Evolutionary conservation across 2,113 vertebrate genomes (phyloP), one percentile per base, ranked within the genome.

Genomic region (Aphyosemion australe): DNA sequence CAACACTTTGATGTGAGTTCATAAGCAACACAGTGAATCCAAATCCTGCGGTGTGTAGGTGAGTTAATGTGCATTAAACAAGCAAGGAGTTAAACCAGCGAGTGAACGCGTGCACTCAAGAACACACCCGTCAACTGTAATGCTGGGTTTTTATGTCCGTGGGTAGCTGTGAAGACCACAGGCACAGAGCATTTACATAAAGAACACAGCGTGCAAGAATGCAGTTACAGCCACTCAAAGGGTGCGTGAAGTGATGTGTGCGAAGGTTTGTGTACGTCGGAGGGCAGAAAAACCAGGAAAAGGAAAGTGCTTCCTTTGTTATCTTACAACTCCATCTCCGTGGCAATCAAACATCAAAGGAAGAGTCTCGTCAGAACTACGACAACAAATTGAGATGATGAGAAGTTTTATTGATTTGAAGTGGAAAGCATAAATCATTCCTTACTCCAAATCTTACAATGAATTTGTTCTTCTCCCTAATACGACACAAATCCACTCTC

Each of bases 351-450:
- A 46, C 80, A 72, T 76, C 58, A 71, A 55, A 70, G 37, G 74
- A 80, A 71, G 65, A 52, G 52, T 62, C 58, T 76, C 74, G 75
- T 82, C 74, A 87, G 50, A 77, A 81, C 79, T 82, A 68, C 74
- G 84, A 83, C 63, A 72, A 50, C 57, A 74, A 49, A 58, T 43
- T 48, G 47, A 69, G 57, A 78, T 76, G 50, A 72, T 51, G 68
- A 52, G 79, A 78, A 82, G 56, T 42, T 70, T n/a, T 74, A 84
- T 83, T 79, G 83, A 83, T 84, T 84, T 76, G 14, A 73, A 50
- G 51, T 65, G 58, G 31, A 79, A 72, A 74, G 57, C 32, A 80
- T 55, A 78, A 74, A 79, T 65, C 76, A 76, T 72, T 70, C 53
- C 39, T 56, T 34, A 32, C 5, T 12, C 8, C 50, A 54, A 76